phyloP scores from a whole-genome alignment of 1,140 invertebrate genomes.

The Drosophila sproati region DNA sequence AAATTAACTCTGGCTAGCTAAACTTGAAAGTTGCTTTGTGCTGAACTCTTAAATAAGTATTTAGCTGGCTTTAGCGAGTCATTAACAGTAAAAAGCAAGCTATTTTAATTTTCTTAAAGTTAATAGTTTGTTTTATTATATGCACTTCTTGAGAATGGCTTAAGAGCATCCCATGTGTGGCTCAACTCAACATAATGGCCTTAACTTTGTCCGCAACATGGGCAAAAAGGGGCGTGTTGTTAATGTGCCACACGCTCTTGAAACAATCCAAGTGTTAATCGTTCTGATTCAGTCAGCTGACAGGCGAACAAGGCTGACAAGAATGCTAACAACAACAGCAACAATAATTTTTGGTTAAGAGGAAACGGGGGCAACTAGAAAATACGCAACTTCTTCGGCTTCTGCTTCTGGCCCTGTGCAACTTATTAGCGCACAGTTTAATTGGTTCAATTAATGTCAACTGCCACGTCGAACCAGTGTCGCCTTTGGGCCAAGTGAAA shows the following conservation, averaged over 20 bases:
- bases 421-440: constrained; percentile 78
- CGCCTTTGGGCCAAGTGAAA: constrained; percentile 39
- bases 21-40: too few species aligned
- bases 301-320: constrained; percentile 63
- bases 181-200: neutral
- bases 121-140: too few species aligned
- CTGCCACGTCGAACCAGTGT: constrained; percentile 16
- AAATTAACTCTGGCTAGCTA: too few species aligned
- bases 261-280: constrained; percentile 72
- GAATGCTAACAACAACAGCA: constrained; percentile 32
- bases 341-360: constrained; percentile 13
- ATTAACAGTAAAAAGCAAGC: too few species aligned
- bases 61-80: too few species aligned
- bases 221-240: constrained; percentile 33
- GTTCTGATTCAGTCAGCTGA: constrained; percentile 63
- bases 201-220: constrained; percentile 4
- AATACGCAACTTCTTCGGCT: constrained; percentile 38
- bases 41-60: too few species aligned
- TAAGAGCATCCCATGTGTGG: constrained; percentile 21
- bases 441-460: constrained; percentile 80
- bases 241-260: constrained; percentile 46
- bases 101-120: too few species aligned
- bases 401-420: constrained; percentile 20
- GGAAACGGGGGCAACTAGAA: constrained; percentile 14
- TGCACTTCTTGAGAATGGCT: too few species aligned